Percentiles rank a stretch among this genome's conserved stretches.
Conservation (phyloP, 2,888 invertebrate species). For the Polyploca ridens region DNA sequence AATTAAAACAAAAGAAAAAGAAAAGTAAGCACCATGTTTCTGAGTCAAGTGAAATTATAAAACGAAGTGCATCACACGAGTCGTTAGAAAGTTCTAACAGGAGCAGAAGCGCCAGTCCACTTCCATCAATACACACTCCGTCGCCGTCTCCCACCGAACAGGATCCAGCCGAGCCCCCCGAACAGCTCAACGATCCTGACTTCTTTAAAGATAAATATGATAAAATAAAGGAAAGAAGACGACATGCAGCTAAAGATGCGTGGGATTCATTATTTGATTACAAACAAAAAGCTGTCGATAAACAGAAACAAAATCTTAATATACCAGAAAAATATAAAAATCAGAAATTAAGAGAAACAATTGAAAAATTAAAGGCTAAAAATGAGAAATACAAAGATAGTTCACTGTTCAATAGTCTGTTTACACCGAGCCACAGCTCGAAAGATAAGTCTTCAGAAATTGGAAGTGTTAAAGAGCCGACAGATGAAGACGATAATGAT, state of each 20-base stretch:
- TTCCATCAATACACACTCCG: constrained; percentile 76
- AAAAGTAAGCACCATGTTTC: constrained; percentile 67
- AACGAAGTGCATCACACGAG: constrained; percentile 57
- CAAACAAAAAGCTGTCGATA: constrained; percentile 72
- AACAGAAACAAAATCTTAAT: constrained; percentile 65
- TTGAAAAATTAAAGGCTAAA: constrained; percentile 87
- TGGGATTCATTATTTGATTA: constrained; percentile 77
- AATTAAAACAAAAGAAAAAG: constrained; percentile 78
- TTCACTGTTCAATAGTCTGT: constrained; percentile 63
- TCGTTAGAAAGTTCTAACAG: constrained; percentile 73
- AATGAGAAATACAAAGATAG: constrained; percentile 81
- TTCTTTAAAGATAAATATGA: constrained; percentile 86
- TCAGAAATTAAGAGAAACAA: constrained; percentile 82
- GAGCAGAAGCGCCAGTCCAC: constrained; percentile 74
- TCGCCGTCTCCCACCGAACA: constrained; percentile 67
- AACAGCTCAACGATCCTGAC: constrained; percentile 63
- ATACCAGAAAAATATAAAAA: constrained; percentile 79
- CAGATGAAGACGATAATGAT: constrained; percentile 53
- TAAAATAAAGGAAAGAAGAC: constrained; percentile 85
- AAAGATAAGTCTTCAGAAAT: constrained; percentile 48
- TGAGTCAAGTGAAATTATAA: constrained; percentile 46
- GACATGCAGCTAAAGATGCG: constrained; percentile 78
- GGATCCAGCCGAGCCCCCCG: constrained; percentile 39
- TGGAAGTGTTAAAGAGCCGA: constrained; percentile 50
- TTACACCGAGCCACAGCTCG: constrained; percentile 54